These are phyloP conservation scores for Caenorhabditis sinica DNA, from an alignment of 2,888 invertebrate species.

Conservation along the genomic window DNA sequence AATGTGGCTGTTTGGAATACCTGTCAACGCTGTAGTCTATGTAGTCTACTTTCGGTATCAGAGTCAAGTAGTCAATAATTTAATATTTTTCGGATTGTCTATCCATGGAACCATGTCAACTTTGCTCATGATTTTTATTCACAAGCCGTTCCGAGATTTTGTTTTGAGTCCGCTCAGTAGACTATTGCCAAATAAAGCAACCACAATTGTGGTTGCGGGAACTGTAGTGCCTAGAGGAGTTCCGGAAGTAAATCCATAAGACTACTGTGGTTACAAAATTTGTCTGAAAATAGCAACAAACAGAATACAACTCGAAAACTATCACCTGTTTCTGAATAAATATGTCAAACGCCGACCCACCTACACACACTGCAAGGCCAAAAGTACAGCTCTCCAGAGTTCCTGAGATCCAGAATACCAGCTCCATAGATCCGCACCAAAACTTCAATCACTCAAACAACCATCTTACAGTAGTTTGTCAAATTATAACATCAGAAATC, in stretches of 20 bases:
- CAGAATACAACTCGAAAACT: too few species aligned
- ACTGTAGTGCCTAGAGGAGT: too few species aligned
- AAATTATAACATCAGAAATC: constrained; percentile 23
- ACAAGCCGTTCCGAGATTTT: constrained; percentile 5
- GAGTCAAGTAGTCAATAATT: neutral
- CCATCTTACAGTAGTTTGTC: neutral
- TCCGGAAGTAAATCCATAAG: too few species aligned
- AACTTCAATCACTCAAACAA: neutral
- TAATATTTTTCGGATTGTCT: neutral
- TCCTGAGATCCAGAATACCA: too few species aligned
- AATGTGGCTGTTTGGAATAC: neutral
- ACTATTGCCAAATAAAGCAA: neutral
- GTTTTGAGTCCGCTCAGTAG: neutral
- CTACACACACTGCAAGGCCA: too few species aligned
- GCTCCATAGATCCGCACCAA: neutral
- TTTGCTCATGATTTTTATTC: neutral
- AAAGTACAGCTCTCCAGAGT: too few species aligned
- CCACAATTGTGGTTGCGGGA: neutral
- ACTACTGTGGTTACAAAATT: too few species aligned
- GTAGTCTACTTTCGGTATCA: neutral
- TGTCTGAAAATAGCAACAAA: too few species aligned
- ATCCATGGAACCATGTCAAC: neutral
- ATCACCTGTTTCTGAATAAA: too few species aligned
- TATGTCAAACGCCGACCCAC: too few species aligned
- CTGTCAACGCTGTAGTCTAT: neutral